Percentiles rank a stretch among this genome's conserved stretches.
Conservation (phyloP, 2,888 invertebrate genomes). For the Netelia virgata region DNA sequence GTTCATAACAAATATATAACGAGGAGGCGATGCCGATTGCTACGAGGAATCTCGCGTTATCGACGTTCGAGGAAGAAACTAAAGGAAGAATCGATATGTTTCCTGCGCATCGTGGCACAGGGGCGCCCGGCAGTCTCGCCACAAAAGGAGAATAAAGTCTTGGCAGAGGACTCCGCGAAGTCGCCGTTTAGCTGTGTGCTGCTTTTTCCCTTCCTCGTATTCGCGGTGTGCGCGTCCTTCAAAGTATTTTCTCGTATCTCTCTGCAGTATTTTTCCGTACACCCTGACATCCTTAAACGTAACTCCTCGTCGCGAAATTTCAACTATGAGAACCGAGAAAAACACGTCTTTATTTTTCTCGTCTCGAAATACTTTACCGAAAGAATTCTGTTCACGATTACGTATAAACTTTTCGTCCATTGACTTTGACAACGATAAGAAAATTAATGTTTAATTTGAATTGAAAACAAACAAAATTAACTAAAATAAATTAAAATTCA, state of each 20-base stretch:
- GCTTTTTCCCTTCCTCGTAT: constrained; percentile 38
- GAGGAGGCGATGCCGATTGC: constrained; percentile 40
- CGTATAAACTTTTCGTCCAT: too few species aligned
- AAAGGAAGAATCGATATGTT: constrained; percentile 65
- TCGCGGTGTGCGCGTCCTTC: neutral
- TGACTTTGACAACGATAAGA: too few species aligned
- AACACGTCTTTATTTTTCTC: constrained; percentile 7
- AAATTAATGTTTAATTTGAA: too few species aligned
- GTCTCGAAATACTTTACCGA: neutral
- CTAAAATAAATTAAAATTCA: too few species aligned
- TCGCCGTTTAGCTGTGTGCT: constrained; percentile 33
- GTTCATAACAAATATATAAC: neutral
- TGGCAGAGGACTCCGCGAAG: constrained; percentile 64
- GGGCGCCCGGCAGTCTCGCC: constrained; percentile 70
- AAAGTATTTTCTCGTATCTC: constrained; percentile 43
- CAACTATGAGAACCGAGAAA: neutral
- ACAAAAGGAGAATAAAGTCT: constrained; percentile 68
- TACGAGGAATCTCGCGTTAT: constrained; percentile 56
- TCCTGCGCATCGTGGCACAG: constrained; percentile 31
- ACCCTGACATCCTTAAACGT: neutral
- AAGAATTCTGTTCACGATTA: neutral
- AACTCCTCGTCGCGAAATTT: constrained; percentile 15
- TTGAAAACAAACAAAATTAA: too few species aligned
- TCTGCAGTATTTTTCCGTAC: constrained; percentile 15
- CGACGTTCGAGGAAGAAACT: constrained; percentile 60